Evolutionary conservation across 2,888 invertebrate genomes (phyloP).

Genomic region (Acholoe squamosa): DNA sequence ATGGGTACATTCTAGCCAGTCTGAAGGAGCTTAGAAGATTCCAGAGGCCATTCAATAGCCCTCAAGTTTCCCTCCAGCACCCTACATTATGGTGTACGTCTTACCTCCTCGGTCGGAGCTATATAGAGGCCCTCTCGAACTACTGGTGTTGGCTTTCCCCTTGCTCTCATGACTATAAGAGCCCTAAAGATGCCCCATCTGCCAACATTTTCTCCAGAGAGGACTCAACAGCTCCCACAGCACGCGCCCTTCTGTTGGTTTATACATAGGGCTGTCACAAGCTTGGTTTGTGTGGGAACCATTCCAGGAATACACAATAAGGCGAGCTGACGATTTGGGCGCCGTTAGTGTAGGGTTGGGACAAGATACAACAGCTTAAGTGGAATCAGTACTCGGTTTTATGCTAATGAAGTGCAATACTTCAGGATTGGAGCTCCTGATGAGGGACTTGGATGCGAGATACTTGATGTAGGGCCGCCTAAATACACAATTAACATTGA

Average conservation of each 20-base stretch:
- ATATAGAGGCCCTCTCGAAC: not conserved
- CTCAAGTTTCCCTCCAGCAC: constrained; percentile 1
- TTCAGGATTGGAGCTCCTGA: too few relatives aligned
- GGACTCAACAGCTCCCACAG: not conserved
- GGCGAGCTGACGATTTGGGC: not conserved
- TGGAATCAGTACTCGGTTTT: too few relatives aligned
- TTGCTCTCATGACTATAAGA: not conserved
- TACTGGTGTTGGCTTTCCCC: constrained; percentile 22
- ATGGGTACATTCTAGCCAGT: not conserved
- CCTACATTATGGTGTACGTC: not conserved
- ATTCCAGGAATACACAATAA: constrained; percentile 2
- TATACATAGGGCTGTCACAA: not conserved
- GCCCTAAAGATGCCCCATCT: not conserved
- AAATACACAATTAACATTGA: too few relatives aligned
- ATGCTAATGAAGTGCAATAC: too few relatives aligned
- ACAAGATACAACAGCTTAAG: too few relatives aligned
- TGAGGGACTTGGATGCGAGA: too few relatives aligned
- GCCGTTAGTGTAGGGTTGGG: not conserved
- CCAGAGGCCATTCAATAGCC: not conserved
- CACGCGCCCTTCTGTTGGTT: not conserved
- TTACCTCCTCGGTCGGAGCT: not conserved
- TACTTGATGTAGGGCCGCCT: too few relatives aligned
- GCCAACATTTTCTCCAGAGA: constrained; percentile 11
- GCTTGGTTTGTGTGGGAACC: not conserved
- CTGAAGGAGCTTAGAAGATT: not conserved